These are phyloP conservation scores for Falcaria lacertinaria DNA, from an alignment of 2,888 invertebrate species.

Conservation along the genomic window DNA sequence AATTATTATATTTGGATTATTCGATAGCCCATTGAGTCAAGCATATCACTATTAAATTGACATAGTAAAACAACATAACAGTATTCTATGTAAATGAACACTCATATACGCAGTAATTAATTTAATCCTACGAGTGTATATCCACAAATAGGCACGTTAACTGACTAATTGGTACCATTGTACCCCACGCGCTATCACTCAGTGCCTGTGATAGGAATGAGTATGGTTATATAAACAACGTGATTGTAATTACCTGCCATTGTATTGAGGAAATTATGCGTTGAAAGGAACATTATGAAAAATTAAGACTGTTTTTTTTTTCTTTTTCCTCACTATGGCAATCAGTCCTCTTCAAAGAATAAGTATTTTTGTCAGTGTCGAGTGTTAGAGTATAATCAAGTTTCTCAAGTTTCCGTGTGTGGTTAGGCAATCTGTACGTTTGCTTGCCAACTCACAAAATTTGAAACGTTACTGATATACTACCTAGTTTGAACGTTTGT, in stretches of 20 bases:
- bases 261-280: not conserved
- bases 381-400: too few relatives aligned
- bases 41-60: not conserved
- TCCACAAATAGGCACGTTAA: not conserved
- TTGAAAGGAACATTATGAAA: not conserved
- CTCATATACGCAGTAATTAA: conserved; percentile 1
- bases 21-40: too few relatives aligned
- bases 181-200: not conserved
- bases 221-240: not conserved
- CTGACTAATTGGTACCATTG: conserved; percentile 1
- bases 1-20: too few relatives aligned
- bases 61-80: not conserved
- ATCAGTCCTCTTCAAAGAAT: too few relatives aligned
- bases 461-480: too few relatives aligned
- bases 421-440: too few relatives aligned
- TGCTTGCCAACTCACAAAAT: too few relatives aligned
- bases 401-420: too few relatives aligned
- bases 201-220: not conserved
- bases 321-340: too few relatives aligned
- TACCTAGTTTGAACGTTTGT: too few relatives aligned
- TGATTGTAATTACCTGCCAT: not conserved
- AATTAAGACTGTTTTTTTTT: too few relatives aligned
- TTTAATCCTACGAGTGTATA: not conserved
- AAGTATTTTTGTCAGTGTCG: too few relatives aligned
- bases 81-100: not conserved